phyloP scores from a whole-genome alignment of 2,113 vertebrate species.

The Ochotona princeps region DNA sequence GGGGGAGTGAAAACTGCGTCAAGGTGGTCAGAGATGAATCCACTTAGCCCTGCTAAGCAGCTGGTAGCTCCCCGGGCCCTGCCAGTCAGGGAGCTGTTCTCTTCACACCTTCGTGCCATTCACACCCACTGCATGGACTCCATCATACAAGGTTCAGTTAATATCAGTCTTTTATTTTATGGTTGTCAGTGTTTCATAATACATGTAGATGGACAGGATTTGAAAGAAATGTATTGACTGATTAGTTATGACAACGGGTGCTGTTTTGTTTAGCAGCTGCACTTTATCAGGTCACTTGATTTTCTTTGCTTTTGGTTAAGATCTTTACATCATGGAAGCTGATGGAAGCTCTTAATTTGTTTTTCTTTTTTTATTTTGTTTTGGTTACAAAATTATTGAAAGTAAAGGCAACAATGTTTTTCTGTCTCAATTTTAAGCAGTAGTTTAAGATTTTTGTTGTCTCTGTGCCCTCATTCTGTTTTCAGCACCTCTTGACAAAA shows the following conservation, averaged over 20 bases:
- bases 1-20: too few species aligned
- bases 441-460: conserved; percentile 33
- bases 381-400: conserved; percentile 50
- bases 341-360: conserved; percentile 76
- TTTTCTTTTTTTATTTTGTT: too few species aligned
- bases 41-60: too few species aligned
- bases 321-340: conserved; percentile 47
- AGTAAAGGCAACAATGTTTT: conserved; percentile 30
- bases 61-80: too few species aligned
- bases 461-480: conserved; percentile 61
- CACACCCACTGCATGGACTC: too few species aligned
- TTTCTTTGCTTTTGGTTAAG: conserved; percentile 58
- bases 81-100: too few species aligned
- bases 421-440: conserved; percentile 3
- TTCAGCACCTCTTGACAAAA: conserved; percentile 58
- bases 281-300: conserved; percentile 13
- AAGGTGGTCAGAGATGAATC: too few species aligned
- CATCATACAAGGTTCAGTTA: conserved; percentile 17
- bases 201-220: not conserved
- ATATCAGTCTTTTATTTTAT: conserved; percentile 39
- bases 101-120: too few species aligned
- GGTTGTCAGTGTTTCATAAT: not conserved
- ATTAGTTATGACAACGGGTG: not conserved
- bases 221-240: not conserved
- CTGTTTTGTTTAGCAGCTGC: conserved; percentile 38